Evolutionary conservation across 2,797 vertebrate species (phyloP).

Genomic region (Gambelia wislizenii): DNA sequence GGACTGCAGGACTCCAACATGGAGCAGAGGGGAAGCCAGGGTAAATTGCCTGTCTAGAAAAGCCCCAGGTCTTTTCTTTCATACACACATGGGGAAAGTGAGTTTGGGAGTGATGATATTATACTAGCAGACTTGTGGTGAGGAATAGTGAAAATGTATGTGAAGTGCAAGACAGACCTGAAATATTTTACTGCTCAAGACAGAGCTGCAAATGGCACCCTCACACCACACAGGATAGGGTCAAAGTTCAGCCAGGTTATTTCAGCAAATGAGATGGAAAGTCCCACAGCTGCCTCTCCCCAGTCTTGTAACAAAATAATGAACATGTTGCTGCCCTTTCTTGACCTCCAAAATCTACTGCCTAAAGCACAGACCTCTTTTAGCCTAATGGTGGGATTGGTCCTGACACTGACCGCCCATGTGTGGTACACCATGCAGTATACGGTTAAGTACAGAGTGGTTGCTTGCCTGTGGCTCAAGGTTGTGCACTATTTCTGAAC

Average conservation of each 20-base stretch:
- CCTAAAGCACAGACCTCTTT: too few relatives aligned
- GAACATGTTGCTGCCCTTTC: too few relatives aligned
- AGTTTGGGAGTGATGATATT: not conserved
- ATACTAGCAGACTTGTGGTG: not conserved
- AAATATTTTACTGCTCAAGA: not conserved
- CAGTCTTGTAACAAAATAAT: too few relatives aligned
- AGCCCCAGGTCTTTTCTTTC: too few relatives aligned
- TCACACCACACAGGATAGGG: not conserved
- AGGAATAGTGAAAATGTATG: not conserved
- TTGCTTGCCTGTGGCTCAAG: not conserved
- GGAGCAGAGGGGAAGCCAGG: too few relatives aligned
- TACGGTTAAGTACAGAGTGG: not conserved
- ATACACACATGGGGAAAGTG: too few relatives aligned
- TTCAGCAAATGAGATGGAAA: too few relatives aligned
- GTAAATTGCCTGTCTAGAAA: not conserved
- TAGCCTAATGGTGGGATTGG: not conserved
- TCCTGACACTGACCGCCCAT: not conserved
- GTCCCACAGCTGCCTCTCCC: too few relatives aligned
- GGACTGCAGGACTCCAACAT: too few relatives aligned
- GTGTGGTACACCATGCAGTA: not conserved
- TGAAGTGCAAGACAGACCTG: not conserved
- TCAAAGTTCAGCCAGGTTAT: not conserved
- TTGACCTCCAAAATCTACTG: too few relatives aligned
- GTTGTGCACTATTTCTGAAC: not conserved
- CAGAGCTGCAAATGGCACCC: not conserved